Base-by-base conservation (phyloP, 2,797 vertebrate species). In the Notoglanidium macrostoma region DNA sequence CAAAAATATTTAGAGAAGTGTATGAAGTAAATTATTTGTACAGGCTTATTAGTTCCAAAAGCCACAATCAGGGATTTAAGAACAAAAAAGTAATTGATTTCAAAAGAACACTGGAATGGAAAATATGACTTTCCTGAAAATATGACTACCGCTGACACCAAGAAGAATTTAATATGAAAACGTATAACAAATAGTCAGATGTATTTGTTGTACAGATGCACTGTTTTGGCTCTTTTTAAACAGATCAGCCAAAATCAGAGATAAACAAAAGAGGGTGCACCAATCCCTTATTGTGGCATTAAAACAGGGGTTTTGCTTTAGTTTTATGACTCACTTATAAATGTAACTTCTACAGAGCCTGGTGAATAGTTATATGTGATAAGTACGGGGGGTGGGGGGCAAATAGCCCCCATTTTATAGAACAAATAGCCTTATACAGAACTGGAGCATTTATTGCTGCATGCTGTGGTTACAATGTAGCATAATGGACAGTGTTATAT, bases 371-470 rank as follows among this genome's bases (percentile, higher is more conserved):
- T 59, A 6, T 86, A 72, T 85, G 76, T 88, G 85, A 83, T 81
- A 79, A 78, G 61, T 7, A 7, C 35, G 78, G 65, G 89, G 59
- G 67, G 72, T 76, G 73, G 65, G 88, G 68, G 67, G 72, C 85
- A 82, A 70, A 65, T 67, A 67, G 59, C 49, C 77, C 70, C 70
- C 67, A 86, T 79, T 87, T 87, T 86, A 61, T 77, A 88, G 77
- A 88, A 79, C 87, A 83, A 87, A 73, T 88, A 83, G 80, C 73
- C 84, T 90, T 87, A 88, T 89, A 85, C 83, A 82, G 81, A 80
- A 86, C 86, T 87, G 87, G 84, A 68, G 68, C 78, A 80, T 63
- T 82, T 84, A 87, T 77, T 87, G 84, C 81, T 87, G 77, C 68
- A 84, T 89, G 68, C 84, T 90, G 55, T 88, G 80, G 85, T 84